phyloP scores from a whole-genome alignment of 2,888 invertebrate genomes.

The Gryllus longicercus region DNA sequence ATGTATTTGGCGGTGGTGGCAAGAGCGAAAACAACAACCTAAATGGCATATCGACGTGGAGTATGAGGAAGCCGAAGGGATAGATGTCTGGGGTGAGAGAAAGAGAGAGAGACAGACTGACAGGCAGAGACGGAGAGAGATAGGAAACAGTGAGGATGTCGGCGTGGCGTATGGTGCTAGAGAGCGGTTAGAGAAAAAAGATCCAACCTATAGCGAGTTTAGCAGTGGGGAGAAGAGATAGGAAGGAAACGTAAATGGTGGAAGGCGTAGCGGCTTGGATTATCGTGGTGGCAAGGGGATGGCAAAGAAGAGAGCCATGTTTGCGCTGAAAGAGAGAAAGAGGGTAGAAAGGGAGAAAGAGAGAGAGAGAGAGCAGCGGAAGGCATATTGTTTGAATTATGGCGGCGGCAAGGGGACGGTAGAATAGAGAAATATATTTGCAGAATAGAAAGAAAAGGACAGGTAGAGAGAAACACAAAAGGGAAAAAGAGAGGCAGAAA shows the following conservation, averaged over 20 bases:
- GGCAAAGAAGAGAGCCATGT: too few species aligned
- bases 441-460: neutral
- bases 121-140: neutral
- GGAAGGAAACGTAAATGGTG: neutral
- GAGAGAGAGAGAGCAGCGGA: too few species aligned
- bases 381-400: too few species aligned
- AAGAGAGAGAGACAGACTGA: constrained; percentile 20
- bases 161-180: neutral
- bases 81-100: neutral
- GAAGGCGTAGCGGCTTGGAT: neutral
- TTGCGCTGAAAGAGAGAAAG: too few species aligned
- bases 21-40: too few species aligned
- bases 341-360: too few species aligned
- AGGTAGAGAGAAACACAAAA: neutral
- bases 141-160: neutral
- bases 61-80: too few species aligned
- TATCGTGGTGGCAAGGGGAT: neutral
- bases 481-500: neutral
- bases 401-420: too few species aligned
- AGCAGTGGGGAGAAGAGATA: neutral
- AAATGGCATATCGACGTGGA: too few species aligned
- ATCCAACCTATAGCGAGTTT: neutral
- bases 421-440: too few species aligned
- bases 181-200: neutral
- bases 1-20: too few species aligned